phyloP scores from a whole-genome alignment of 2,888 invertebrate species.

The Nycteola revayana region DNA sequence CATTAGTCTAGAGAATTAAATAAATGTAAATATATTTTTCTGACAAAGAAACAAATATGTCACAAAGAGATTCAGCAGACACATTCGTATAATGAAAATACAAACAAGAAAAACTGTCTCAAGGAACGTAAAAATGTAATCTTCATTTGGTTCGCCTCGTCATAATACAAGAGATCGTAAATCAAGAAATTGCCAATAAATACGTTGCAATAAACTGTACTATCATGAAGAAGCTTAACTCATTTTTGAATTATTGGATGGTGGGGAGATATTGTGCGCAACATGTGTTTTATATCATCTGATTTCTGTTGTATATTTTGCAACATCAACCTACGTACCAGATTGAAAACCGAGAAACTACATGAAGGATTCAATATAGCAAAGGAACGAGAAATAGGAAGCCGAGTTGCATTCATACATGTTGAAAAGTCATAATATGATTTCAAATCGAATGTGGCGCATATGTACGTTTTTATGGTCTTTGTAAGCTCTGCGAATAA shows the following conservation, averaged over 20 bases:
- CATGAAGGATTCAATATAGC: slow-evolving; percentile 66
- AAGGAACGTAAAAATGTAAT: slow-evolving; percentile 16
- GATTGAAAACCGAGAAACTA: slow-evolving; percentile 71
- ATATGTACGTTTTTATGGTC: slow-evolving; percentile 58
- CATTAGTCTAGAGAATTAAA: no score
- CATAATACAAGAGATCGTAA: slow-evolving; percentile 46
- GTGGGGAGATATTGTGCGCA: slow-evolving; percentile 55
- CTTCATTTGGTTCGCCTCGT: slow-evolving; percentile 30
- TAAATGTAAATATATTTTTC: no score
- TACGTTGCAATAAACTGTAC: slow-evolving; percentile 57
- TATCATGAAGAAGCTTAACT: slow-evolving; percentile 56
- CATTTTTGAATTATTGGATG: slow-evolving; percentile 70
- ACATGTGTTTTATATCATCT: slow-evolving; percentile 72
- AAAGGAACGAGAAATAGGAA: slow-evolving; percentile 61
- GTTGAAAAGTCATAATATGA: slow-evolving; percentile 74
- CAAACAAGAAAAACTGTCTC: slow-evolving; percentile 9
- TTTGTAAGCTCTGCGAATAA: slow-evolving; percentile 53
- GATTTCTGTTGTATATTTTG: slow-evolving; percentile 59
- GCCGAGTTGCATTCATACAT: slow-evolving; percentile 68
- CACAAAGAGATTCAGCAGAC: slow-evolving; percentile 1
- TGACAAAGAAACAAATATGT: slow-evolving; percentile 9
- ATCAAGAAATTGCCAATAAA: slow-evolving; percentile 48
- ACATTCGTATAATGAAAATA: slow-evolving; percentile 4
- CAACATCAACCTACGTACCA: slow-evolving; percentile 59
- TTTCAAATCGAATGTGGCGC: slow-evolving; percentile 67